Base-by-base conservation (phyloP, 2,797 vertebrate genomes). In the Mus spretus region DNA sequence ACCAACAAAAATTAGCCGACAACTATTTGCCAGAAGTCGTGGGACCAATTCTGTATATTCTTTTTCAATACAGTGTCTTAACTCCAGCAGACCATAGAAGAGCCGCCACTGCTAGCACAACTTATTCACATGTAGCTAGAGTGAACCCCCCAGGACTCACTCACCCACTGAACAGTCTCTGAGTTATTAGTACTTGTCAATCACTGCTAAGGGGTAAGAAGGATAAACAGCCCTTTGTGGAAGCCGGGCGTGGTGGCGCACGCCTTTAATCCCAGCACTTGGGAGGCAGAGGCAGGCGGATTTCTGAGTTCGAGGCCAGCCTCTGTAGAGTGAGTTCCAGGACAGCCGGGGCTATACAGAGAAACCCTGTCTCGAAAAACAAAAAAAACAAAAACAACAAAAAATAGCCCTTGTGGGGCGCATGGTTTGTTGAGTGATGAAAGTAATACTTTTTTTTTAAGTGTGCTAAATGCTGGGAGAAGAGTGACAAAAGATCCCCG, bases 171-270 rank as follows among this genome's bases (percentile, higher is more conserved):
- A 77, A 59, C 6, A 31, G 59, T 87, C 70, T 50, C 61, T 24
- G 26, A 81, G 37, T 59, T 91, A 28, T 90, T 81, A 74, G n/a
- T 94, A 1, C 47, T 77, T 70, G 50, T 59, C 84, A 87, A 63
- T 90, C 70, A 81, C 59, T 94, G 72, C 80, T 61, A 75, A 40
- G 22, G 92, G 81, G 59, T 90, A 37, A 91, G 24, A 44, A 59
- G 93, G 72, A 57, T 7, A 88, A 78, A 34, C 3, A 19, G 63
- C 47, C 44, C 61, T 84, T 84, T 65, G 78, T 88, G 81, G 72
- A 80, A 40, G 37, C 37, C 37, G 37, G 37, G 37, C 37, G 37
- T 40, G 37, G 37, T 40, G 37, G 37, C 37, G 37, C 37, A 40
- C 37, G 37, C 37, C 37, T 40, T 40, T 40, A 40, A 40, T 40